Evolutionary conservation across 53 echinoderm and acorn worm genomes (phyloP), one percentile per base, ranked within the genome.

Genomic region (Echinarachnius parma): DNA sequence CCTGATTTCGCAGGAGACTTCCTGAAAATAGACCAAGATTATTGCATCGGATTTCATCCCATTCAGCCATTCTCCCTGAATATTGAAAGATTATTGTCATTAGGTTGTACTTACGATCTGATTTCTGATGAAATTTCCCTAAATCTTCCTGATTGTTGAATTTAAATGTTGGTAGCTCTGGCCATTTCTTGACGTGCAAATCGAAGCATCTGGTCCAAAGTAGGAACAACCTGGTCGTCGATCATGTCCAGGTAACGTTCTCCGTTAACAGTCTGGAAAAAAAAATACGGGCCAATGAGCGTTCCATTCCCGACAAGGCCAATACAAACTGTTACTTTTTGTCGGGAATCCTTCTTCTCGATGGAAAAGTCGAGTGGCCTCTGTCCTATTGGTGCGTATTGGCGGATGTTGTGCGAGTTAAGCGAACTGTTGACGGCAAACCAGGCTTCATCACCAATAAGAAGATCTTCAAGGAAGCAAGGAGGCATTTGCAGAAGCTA

Each of bases 361-460:
- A 66, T 39, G 19, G 52, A 20, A 56, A 57, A 54, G 2, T 53
- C 11, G 21, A 66, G 29, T 39, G 56, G 57, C 21, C 28, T 49
- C 21, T 66, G 65, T 53, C 66, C 79, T 50, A 29, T 36, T 79
- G 72, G 72, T 16, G 71, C 26, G 61, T 81, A 81, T 61, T 33
- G 57, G 13, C 81, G 33, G 61, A 81, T 60, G 60, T 71, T 61
- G 48, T 72, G 61, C 44, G 32, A 62, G 63, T 62, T 81, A 9
- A 72, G 59, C 34, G 34, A 34, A 30, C 33, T 27, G 48, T 80
- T 80, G 45, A 71, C 46, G 5, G 48, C 60, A 81, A 74, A 81
- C 21, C 47, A 45, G 27, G 81, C 81, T 62, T 81, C 81, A 74
- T 81, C 81, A 33, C 60, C 74, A 21, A 82, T 82, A 28, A 82